A percentile compares a stretch with the other conserved stretches of the same genome.
Evolutionary conservation across 2,888 invertebrate genomes (phyloP).

Genomic region (Patella pellucida): DNA sequence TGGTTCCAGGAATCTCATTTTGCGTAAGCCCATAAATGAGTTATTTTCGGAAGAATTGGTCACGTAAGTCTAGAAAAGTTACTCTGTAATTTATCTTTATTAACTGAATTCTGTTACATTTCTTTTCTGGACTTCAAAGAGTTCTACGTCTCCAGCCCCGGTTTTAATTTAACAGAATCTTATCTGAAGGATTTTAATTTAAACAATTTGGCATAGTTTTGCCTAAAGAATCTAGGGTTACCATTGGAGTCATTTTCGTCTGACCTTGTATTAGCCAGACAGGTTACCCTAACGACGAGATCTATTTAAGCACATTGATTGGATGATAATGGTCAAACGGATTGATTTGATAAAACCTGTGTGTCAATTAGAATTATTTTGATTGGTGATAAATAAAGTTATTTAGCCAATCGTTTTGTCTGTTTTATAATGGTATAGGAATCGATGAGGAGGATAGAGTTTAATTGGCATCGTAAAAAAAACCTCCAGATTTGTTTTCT

Average conservation of each 20-base stretch:
- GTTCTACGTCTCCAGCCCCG: too few species aligned
- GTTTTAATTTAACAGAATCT: too few species aligned
- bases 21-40: too few species aligned
- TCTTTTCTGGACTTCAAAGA: too few species aligned
- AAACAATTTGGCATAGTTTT: background rate
- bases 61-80: too few species aligned
- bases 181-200: background rate
- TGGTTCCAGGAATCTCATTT: too few species aligned
- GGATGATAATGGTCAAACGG: background rate
- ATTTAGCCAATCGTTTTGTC: slow-evolving; percentile 5
- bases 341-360: background rate
- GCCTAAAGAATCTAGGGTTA: background rate
- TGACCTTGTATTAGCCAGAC: background rate
- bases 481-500: background rate
- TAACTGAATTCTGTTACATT: too few species aligned
- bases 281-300: background rate
- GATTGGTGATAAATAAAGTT: background rate
- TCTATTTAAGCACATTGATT: background rate
- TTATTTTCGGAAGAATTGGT: too few species aligned
- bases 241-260: background rate
- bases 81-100: too few species aligned
- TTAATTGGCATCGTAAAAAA: slow-evolving; percentile 4
- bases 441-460: background rate
- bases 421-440: slow-evolving; percentile 1
- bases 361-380: slow-evolving; percentile 9